Evolutionary conservation across 2,113 vertebrate species (phyloP).

Genomic region (Galeopterus variegatus): DNA sequence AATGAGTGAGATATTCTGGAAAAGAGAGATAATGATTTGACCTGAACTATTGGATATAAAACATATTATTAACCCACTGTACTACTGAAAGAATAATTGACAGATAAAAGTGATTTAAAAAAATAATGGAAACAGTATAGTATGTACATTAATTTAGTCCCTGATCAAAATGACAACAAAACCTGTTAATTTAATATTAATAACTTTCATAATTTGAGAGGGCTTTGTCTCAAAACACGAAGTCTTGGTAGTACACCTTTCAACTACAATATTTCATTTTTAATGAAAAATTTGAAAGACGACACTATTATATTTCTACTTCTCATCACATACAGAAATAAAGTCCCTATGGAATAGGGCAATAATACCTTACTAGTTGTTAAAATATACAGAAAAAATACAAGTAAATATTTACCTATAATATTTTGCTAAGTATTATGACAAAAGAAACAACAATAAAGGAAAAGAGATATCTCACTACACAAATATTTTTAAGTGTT

Average conservation of each 20-base stretch:
- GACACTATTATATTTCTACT: not conserved
- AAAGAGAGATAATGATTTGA: not conserved
- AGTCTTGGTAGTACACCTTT: no score
- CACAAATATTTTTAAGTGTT: not conserved
- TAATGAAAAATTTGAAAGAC: slow-evolving; percentile 7
- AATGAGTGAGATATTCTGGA: not conserved
- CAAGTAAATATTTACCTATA: not conserved
- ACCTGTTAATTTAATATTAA: not conserved
- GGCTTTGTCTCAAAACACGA: no score
- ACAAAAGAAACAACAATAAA: not conserved
- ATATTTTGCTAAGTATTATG: slow-evolving; percentile 16
- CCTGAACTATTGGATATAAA: not conserved
- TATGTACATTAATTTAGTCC: not conserved
- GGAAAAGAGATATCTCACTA: not conserved
- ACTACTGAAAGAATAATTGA: not conserved
- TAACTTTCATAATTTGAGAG: no score
- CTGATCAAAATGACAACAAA: not conserved
- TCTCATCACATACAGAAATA: not conserved
- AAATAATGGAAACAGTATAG: not conserved
- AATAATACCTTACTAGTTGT: not conserved
- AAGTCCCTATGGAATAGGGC: not conserved
- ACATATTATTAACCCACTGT: not conserved
- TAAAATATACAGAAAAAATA: slow-evolving; percentile 9
- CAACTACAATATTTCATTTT: no score
- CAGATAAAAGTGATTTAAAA: not conserved